Percentiles rank a stretch among this genome's conserved stretches.
Evolutionary conservation across 2,888 invertebrate species (phyloP).

Genomic region (Drosophila suboccidentalis): DNA sequence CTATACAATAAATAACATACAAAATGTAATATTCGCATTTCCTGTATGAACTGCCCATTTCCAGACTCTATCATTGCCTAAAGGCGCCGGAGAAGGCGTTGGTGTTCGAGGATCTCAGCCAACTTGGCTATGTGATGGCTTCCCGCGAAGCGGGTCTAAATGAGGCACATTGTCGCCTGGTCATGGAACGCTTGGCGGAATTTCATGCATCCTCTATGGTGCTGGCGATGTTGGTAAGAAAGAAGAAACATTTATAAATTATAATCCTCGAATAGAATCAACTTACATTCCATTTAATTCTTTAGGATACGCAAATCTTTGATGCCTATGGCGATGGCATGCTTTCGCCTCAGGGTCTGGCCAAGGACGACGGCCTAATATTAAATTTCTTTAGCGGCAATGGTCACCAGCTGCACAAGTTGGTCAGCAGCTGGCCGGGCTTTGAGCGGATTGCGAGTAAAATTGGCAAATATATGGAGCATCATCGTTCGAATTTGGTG

Average conservation of each 20-base stretch:
- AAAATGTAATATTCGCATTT: too few relatives aligned
- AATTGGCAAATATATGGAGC: slow-evolving; percentile 67
- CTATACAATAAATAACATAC: too few relatives aligned
- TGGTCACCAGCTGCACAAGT: slow-evolving; percentile 67
- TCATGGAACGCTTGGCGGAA: slow-evolving; percentile 86
- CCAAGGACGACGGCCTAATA: slow-evolving; percentile 59
- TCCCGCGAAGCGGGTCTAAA: slow-evolving; percentile 87
- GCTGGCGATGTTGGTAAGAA: slow-evolving; percentile 86
- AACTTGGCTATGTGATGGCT: slow-evolving; percentile 86
- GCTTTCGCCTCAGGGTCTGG: slow-evolving; percentile 62
- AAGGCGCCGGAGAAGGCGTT: slow-evolving; percentile 75
- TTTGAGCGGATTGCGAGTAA: slow-evolving; percentile 84
- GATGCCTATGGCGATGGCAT: slow-evolving; percentile 69
- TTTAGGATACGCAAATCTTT: slow-evolving; percentile 65
- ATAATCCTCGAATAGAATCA: background rate
- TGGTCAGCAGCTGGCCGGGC: slow-evolving; percentile 85
- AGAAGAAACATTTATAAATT: background rate
- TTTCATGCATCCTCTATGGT: slow-evolving; percentile 87
- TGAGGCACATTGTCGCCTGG: slow-evolving; percentile 86
- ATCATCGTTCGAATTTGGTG: slow-evolving; percentile 65
- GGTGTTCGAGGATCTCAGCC: slow-evolving; percentile 84
- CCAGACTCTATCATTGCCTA: slow-evolving; percentile 75
- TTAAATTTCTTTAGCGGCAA: slow-evolving; percentile 67
- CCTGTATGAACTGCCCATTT: background rate
- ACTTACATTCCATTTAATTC: background rate